phyloP scores from a whole-genome alignment of 2,113 vertebrate species.

The Muscicapa adusta region DNA sequence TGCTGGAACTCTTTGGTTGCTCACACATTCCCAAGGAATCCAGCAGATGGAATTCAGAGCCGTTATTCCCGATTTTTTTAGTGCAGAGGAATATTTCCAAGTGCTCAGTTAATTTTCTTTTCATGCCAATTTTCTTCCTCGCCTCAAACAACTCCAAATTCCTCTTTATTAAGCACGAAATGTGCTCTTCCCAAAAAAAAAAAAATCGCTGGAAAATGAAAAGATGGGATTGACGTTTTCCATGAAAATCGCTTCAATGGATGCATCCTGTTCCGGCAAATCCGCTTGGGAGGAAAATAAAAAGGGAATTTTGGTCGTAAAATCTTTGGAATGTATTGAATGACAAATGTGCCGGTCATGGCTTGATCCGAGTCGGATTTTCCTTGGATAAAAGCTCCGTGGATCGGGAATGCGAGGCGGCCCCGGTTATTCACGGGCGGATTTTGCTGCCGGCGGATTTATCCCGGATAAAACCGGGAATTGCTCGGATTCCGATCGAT shows the following conservation, averaged over 20 bases:
- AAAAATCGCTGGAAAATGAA: not conserved
- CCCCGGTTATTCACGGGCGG: not conserved
- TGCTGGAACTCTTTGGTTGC: not conserved
- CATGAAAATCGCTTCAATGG: not conserved
- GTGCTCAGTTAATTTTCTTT: not conserved
- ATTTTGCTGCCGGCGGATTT: not conserved
- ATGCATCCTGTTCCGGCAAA: not conserved
- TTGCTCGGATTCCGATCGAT: not conserved
- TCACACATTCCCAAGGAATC: not conserved
- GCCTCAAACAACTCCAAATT: not conserved
- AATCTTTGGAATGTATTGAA: not conserved
- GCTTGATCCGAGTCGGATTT: not conserved
- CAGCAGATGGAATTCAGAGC: not conserved
- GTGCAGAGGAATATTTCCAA: not conserved
- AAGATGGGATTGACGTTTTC: not conserved
- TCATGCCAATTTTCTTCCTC: not conserved
- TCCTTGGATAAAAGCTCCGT: not conserved
- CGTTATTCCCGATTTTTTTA: not conserved
- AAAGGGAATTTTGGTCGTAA: not conserved
- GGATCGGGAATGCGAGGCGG: not conserved
- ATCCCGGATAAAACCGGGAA: not conserved
- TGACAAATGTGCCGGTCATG: not conserved
- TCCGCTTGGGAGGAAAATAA: not conserved
- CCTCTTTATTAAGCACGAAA: not conserved
- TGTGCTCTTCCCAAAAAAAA: not conserved